A percentile compares a stretch with the other conserved stretches of the same genome.
phyloP scores from a whole-genome alignment of 2,113 vertebrate species.

The Alaudala cheleensis region DNA sequence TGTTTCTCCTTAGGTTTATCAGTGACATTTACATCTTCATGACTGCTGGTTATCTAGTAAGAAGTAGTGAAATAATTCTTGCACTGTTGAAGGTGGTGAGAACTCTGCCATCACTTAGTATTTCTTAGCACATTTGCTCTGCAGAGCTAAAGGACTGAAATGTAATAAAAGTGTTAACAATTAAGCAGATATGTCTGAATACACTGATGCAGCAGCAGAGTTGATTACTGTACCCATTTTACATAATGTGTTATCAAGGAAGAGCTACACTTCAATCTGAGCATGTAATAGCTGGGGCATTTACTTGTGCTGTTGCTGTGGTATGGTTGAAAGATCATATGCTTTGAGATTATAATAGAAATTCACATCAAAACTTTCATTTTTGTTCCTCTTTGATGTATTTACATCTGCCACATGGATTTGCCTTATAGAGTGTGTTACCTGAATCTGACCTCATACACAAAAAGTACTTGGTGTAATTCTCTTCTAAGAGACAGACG shows the following conservation, averaged over 20 bases:
- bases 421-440: conserved; percentile 18
- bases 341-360: not conserved
- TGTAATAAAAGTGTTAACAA: not conserved
- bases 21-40: not conserved
- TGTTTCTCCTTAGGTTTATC: not conserved
- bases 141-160: not conserved
- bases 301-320: not conserved
- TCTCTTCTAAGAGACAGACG: conserved; percentile 28
- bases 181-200: not conserved
- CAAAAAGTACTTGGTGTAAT: not conserved
- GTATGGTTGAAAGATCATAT: not conserved
- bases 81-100: not conserved
- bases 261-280: not conserved
- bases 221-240: not conserved
- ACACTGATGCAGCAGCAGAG: not conserved
- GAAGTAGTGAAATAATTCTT: not conserved
- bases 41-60: not conserved
- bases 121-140: not conserved
- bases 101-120: not conserved
- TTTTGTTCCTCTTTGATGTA: conserved; percentile 24
- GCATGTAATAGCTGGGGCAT: not conserved
- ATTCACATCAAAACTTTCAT: not conserved
- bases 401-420: conserved; percentile 30
- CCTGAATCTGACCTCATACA: not conserved
- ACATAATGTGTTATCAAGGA: not conserved